A percentile compares a stretch with the other conserved stretches of the same genome.
phyloP scores from a whole-genome alignment of 2,113 vertebrate species.

The Callipepla californica region DNA sequence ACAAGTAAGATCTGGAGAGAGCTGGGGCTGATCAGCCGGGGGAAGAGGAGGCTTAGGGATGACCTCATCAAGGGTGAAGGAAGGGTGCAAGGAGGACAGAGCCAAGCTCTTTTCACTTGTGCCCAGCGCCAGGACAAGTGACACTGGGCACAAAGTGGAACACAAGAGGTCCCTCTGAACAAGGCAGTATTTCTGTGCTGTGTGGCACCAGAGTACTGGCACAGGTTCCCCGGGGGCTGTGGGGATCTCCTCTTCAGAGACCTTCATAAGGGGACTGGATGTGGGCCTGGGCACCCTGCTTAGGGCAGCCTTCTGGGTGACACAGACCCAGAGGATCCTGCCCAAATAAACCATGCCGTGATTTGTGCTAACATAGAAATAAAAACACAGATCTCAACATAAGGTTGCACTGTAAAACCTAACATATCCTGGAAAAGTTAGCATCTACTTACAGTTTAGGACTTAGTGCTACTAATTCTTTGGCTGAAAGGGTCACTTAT shows the following conservation, averaged over 20 bases:
- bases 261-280: background rate
- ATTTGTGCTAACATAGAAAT: background rate
- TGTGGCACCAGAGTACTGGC: accelerated
- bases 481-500: constrained; percentile 39
- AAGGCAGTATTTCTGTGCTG: background rate
- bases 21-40: background rate
- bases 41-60: background rate
- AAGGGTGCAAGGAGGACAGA: background rate
- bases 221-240: background rate
- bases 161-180: background rate
- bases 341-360: background rate
- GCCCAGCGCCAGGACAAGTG: background rate
- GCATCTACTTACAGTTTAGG: constrained; percentile 28
- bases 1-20: background rate
- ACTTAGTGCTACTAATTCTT: background rate
- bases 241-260: background rate
- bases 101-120: background rate
- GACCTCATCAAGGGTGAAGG: too few species aligned
- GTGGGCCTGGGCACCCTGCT: background rate
- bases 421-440: constrained; percentile 5
- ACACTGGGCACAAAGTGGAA: background rate
- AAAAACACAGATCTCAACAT: background rate
- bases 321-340: background rate
- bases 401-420: constrained; percentile 24
- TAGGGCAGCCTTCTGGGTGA: background rate